Evolutionary conservation across 2,113 vertebrate genomes (phyloP).

Genomic region (Festucalex cinctus): DNA sequence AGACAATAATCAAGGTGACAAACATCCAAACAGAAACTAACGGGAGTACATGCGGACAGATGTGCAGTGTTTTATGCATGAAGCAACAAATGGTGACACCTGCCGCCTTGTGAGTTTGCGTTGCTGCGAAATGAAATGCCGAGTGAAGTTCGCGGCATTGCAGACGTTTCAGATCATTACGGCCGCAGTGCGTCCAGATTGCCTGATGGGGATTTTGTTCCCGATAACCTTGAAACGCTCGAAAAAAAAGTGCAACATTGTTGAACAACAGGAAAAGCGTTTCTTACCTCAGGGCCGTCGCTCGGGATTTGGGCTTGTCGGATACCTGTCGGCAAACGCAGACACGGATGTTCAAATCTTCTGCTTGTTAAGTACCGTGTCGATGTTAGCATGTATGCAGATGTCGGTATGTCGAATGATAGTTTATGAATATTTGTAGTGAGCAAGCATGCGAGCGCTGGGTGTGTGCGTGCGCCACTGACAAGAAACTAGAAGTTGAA

Average conservation of each 20-base stretch:
- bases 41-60: constrained; percentile 7
- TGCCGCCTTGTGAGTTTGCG: constrained; percentile 19
- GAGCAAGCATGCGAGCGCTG: no score
- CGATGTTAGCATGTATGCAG: neutral
- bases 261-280: constrained; percentile 1
- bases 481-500: neutral
- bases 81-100: constrained; percentile 24
- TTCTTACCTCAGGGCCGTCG: constrained; percentile 87
- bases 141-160: constrained; percentile 30
- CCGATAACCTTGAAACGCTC: constrained; percentile 27
- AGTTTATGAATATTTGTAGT: neutral
- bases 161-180: constrained; percentile 42
- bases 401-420: no score
- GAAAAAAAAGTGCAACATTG: neutral
- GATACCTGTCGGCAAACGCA: constrained; percentile 81
- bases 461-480: neutral
- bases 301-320: constrained; percentile 90
- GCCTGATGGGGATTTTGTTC: constrained; percentile 1
- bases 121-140: constrained; percentile 11
- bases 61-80: constrained; percentile 5
- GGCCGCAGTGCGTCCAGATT: constrained; percentile 19
- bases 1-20: neutral
- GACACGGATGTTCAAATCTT: constrained; percentile 15
- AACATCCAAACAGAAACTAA: neutral
- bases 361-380: neutral